These are phyloP conservation scores for Pan troglodytes DNA, from an alignment of 2,113 vertebrate species.

Conservation along the genomic window DNA sequence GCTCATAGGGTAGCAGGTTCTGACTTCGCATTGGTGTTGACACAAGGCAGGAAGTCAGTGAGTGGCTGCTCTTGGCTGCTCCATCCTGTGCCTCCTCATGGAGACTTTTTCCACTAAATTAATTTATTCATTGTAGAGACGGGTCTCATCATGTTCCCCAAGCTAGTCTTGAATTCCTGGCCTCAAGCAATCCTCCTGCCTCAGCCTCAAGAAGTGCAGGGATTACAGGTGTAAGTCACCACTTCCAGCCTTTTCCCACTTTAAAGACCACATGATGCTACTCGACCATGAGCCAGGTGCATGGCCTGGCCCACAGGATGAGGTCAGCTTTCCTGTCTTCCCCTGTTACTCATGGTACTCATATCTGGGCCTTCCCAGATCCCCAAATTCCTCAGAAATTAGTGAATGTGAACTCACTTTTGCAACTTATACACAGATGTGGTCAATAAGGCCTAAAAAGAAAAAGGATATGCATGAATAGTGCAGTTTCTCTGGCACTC, in stretches of 20 bases:
- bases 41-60: background rate
- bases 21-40: too few species aligned
- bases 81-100: background rate
- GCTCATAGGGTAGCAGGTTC: background rate
- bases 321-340: background rate
- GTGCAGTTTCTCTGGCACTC: too few species aligned
- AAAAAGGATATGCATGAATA: rapidly evolving
- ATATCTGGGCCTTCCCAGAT: background rate
- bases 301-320: too few species aligned
- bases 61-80: background rate
- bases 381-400: background rate
- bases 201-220: too few species aligned
- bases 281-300: rapidly evolving
- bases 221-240: too few species aligned
- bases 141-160: too few species aligned
- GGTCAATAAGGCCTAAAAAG: too few species aligned
- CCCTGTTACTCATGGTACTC: background rate
- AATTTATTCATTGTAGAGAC: too few species aligned
- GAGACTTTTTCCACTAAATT: background rate
- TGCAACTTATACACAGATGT: background rate
- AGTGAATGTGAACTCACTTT: background rate
- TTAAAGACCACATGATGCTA: rapidly evolving
- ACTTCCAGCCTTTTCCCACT: too few species aligned
- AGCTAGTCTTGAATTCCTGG: too few species aligned
- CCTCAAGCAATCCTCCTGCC: too few species aligned